Evolutionary conservation across 2,113 vertebrate species (phyloP).

Genomic region (Anoura caudifer): DNA sequence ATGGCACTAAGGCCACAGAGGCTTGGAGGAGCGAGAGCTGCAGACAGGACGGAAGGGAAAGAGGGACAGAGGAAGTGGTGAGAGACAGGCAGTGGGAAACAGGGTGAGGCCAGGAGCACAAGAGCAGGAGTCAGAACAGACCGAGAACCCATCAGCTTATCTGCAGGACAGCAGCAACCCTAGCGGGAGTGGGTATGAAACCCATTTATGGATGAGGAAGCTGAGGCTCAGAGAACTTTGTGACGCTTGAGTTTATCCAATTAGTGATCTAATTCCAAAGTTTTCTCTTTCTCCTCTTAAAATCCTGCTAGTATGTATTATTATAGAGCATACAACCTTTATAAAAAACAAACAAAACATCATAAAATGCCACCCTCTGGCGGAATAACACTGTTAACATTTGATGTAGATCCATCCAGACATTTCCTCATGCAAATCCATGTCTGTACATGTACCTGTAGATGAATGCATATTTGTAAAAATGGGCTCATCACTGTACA

Average conservation of each 20-base stretch:
- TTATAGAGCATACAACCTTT: neutral
- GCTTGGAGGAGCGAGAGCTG: neutral
- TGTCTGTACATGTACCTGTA: neutral
- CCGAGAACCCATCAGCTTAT: neutral
- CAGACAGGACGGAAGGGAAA: neutral
- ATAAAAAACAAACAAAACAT: constrained; percentile 5
- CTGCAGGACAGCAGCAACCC: neutral
- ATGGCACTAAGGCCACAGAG: neutral
- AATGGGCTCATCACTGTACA: neutral
- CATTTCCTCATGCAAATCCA: neutral
- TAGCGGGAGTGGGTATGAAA: too few relatives aligned
- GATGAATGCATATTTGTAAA: constrained; percentile 1
- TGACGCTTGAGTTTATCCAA: neutral
- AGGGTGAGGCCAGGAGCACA: too few relatives aligned
- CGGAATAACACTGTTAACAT: neutral
- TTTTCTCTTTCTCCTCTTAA: neutral
- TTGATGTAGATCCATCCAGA: neutral
- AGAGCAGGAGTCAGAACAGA: neutral
- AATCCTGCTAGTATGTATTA: neutral
- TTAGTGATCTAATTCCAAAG: neutral
- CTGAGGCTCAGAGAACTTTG: neutral
- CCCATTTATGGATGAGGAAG: neutral
- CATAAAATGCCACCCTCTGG: constrained; percentile 30
- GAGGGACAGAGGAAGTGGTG: neutral
- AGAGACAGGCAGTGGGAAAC: neutral